Conservation (phyloP, 2,888 invertebrate genomes). For the Lordiphosa fenestrarum region DNA sequence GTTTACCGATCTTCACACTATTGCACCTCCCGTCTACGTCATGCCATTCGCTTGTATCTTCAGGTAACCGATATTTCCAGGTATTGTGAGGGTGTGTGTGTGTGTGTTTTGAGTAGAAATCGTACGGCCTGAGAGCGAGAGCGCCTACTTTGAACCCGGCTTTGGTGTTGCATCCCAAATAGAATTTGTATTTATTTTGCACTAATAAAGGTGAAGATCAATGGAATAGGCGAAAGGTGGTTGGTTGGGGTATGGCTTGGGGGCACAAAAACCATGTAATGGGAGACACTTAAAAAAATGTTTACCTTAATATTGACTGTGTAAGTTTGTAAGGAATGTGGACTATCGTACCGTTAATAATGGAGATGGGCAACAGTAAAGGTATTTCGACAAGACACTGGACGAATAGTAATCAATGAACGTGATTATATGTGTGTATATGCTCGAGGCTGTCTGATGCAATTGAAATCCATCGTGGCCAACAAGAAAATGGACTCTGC, state of each 20-base stretch:
- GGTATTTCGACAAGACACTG: no score
- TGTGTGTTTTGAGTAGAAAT: constrained; percentile 19
- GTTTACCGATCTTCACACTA: constrained; percentile 36
- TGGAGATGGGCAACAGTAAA: no score
- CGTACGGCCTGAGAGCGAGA: neutral
- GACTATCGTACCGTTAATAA: no score
- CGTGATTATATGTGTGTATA: no score
- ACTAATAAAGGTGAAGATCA: constrained; percentile 18
- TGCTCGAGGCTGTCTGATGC: no score
- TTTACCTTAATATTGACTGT: no score
- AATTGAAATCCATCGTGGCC: no score
- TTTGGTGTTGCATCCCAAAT: constrained; percentile 11
- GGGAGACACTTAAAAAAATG: no score
- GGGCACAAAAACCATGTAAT: neutral
- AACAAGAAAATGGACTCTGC: no score
- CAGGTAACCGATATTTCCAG: constrained; percentile 45
- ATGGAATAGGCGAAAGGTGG: neutral
- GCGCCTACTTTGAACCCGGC: constrained; percentile 45
- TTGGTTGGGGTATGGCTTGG: neutral
- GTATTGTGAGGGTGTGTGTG: neutral
- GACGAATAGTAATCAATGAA: no score
- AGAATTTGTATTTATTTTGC: constrained; percentile 16
- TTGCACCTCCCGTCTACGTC: constrained; percentile 12
- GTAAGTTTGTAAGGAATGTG: no score
- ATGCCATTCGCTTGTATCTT: constrained; percentile 17